phyloP scores from a whole-genome alignment of 2,797 vertebrate species.

The Gadopsis marmoratus region DNA sequence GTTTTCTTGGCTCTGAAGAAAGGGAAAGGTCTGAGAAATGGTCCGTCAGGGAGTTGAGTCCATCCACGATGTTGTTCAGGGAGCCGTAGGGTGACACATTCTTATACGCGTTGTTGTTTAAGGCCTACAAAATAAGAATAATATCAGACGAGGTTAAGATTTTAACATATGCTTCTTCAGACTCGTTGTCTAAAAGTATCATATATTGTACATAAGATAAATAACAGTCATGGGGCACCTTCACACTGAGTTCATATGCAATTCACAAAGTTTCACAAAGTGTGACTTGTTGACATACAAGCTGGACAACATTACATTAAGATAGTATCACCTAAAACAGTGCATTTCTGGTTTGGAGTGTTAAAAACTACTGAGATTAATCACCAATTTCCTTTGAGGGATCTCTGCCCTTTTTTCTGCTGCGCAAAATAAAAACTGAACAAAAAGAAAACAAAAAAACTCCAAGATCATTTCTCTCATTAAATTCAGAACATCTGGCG shows the following conservation, averaged over 20 bases:
- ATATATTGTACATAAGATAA: not conserved
- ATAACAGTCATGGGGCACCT: not conserved
- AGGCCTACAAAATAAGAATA: slow-evolving; percentile 83
- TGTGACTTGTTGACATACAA: slow-evolving; percentile 9
- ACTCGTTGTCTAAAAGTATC: not conserved
- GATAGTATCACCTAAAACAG: slow-evolving; percentile 12
- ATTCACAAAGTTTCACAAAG: not conserved
- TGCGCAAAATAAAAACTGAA: slow-evolving; percentile 22
- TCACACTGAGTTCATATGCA: slow-evolving; percentile 1
- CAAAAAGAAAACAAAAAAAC: slow-evolving; percentile 18
- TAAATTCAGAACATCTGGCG: slow-evolving; percentile 84
- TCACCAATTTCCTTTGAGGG: slow-evolving; percentile 41
- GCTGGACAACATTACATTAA: slow-evolving; percentile 7
- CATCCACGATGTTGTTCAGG: slow-evolving; percentile 98
- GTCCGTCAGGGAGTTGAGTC: slow-evolving; percentile 97
- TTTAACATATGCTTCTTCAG: not conserved
- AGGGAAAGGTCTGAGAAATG: slow-evolving; percentile 99
- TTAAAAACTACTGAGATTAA: slow-evolving; percentile 37
- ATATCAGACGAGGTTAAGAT: slow-evolving; percentile 4
- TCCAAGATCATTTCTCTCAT: slow-evolving; percentile 75
- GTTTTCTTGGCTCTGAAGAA: slow-evolving; percentile 95
- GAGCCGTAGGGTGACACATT: slow-evolving; percentile 96
- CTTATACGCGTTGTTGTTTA: slow-evolving; percentile 96
- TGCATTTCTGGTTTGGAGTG: slow-evolving; percentile 18
- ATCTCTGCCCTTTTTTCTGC: slow-evolving; percentile 56